Evolutionary conservation across 2,888 invertebrate genomes (phyloP).

Genomic region (Hermaeophaga mercurialis): DNA sequence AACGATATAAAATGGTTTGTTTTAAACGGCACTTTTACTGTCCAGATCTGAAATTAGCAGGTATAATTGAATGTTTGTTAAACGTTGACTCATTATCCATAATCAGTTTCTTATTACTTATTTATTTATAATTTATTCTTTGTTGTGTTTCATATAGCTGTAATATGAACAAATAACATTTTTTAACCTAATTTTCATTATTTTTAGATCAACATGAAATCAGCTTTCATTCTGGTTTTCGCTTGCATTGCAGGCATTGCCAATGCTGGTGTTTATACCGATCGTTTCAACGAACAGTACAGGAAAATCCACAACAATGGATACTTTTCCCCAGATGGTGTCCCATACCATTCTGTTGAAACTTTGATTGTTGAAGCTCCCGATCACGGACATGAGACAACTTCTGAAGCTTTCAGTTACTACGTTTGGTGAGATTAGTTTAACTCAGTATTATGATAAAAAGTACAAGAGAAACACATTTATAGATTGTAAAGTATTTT

Average conservation of each 20-base stretch:
- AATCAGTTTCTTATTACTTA: too few relatives aligned
- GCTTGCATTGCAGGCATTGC: conserved; percentile 31
- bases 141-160: too few relatives aligned
- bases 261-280: conserved; percentile 35
- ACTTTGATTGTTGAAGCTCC: conserved; percentile 42
- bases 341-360: conserved; percentile 43
- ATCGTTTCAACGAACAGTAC: conserved; percentile 40
- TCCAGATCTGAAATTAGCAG: too few relatives aligned
- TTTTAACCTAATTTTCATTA: too few relatives aligned
- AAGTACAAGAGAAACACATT: too few relatives aligned
- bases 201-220: background rate
- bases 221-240: conserved; percentile 22
- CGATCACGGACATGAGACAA: conserved; percentile 43
- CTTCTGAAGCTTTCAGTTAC: conserved; percentile 42
- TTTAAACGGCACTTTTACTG: too few relatives aligned
- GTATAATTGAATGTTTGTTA: too few relatives aligned
- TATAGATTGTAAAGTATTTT: too few relatives aligned
- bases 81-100: too few relatives aligned
- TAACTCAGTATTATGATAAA: background rate
- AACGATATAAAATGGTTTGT: too few relatives aligned
- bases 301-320: conserved; percentile 37
- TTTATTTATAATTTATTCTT: too few relatives aligned
- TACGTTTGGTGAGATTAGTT: conserved; percentile 38
- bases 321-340: conserved; percentile 41
- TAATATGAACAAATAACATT: too few relatives aligned